phyloP scores from a whole-genome alignment of 2,113 vertebrate species.

The Psilopsiagon aymara region DNA sequence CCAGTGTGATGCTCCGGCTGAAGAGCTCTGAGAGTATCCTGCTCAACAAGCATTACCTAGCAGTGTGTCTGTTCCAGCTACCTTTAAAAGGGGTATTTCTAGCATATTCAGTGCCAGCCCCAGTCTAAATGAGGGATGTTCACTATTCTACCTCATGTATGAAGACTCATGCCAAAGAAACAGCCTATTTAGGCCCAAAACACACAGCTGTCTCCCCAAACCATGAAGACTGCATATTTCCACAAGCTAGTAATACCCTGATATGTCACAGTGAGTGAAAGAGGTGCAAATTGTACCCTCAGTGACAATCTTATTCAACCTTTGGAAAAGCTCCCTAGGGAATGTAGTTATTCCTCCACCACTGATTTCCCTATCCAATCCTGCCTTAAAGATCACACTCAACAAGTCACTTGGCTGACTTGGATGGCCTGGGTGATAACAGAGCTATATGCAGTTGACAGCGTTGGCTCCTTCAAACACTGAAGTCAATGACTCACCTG shows the following conservation, averaged over 20 bases:
- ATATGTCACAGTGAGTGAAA: neutral
- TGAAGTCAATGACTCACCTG: slow-evolving; percentile 10
- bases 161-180: neutral
- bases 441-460: neutral
- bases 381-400: neutral
- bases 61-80: neutral
- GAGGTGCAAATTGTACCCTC: neutral
- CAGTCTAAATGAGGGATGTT: neutral
- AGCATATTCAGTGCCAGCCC: no score
- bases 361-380: neutral
- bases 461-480: neutral
- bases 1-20: neutral
- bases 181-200: neutral
- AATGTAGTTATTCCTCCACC: neutral
- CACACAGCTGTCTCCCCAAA: neutral
- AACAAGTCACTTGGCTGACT: neutral
- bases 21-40: neutral
- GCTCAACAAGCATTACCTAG: neutral
- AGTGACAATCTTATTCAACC: neutral
- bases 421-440: neutral
- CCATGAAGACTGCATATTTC: accelerated
- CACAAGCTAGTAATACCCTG: neutral
- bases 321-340: neutral
- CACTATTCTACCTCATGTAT: neutral
- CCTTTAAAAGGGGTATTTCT: neutral